Conservation (phyloP, 2,888 invertebrate species). For the Eupeodes luniger region DNA sequence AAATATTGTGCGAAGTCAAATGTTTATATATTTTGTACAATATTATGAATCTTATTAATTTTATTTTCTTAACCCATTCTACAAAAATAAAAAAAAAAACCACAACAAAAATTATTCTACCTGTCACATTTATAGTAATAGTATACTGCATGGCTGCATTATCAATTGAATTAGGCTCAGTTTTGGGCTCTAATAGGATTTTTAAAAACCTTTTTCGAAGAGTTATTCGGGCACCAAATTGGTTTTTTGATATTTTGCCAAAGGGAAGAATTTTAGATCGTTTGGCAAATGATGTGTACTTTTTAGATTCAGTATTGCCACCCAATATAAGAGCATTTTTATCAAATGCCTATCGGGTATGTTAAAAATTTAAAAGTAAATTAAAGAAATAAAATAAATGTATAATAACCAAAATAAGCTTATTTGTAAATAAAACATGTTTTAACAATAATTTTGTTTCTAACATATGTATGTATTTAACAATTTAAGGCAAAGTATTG, state of each 20-base stretch:
- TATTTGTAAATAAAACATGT: conserved; percentile 10
- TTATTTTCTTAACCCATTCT: conserved; percentile 9
- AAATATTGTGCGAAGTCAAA: conserved; percentile 19
- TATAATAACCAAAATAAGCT: conserved; percentile 22
- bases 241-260: conserved; percentile 87
- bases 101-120: background rate
- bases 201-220: conserved; percentile 85
- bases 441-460: background rate
- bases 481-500: conserved; percentile 70
- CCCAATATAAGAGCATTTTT: conserved; percentile 78
- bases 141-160: conserved; percentile 80
- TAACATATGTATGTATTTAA: conserved; percentile 40
- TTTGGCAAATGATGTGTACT: conserved; percentile 86
- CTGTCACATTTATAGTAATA: conserved; percentile 77
- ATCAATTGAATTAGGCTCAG: conserved; percentile 84
- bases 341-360: conserved; percentile 81
- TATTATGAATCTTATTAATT: background rate
- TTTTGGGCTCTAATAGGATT: conserved; percentile 84
- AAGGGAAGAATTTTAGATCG: conserved; percentile 87
- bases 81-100: conserved; percentile 13
- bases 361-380: conserved; percentile 68
- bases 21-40: background rate
- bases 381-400: background rate
- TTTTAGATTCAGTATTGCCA: conserved; percentile 85
- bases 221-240: conserved; percentile 86